Percentiles rank a stretch among this genome's conserved stretches.
These are phyloP conservation scores for Rhodinocichla rosea DNA, from an alignment of 2,113 vertebrate genomes.

Conservation along the genomic window DNA sequence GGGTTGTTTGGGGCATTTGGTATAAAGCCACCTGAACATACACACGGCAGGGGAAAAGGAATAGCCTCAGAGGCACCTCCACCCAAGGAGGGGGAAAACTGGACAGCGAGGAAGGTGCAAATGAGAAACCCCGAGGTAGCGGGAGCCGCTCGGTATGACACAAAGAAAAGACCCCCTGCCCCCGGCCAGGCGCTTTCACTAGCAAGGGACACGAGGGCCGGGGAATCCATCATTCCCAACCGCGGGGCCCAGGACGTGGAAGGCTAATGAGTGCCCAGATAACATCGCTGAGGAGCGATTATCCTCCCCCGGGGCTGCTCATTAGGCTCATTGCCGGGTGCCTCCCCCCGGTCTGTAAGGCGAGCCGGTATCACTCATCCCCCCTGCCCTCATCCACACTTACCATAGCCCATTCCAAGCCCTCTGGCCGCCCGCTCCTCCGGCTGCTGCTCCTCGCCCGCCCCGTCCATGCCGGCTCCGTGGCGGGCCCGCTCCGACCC, in stretches of 20 bases:
- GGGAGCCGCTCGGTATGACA: accelerated
- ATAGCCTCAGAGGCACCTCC: background rate
- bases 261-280: background rate
- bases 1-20: background rate
- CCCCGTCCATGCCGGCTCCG: background rate
- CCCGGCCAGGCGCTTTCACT: background rate
- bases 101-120: accelerated
- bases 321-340: background rate
- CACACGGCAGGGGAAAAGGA: accelerated
- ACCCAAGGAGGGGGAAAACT: accelerated
- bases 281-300: background rate
- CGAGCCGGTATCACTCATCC: background rate
- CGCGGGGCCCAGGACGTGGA: accelerated
- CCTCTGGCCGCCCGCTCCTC: background rate
- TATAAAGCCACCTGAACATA: background rate
- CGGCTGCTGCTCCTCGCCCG: background rate
- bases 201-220: accelerated
- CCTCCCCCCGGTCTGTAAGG: background rate
- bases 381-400: background rate
- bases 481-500: too few species aligned
- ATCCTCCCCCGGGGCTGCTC: background rate
- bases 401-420: background rate
- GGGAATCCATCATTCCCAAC: accelerated
- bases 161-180: accelerated
- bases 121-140: background rate